phyloP scores from a whole-genome alignment of 2,797 vertebrate species.

The Coccyzus lansbergi region DNA sequence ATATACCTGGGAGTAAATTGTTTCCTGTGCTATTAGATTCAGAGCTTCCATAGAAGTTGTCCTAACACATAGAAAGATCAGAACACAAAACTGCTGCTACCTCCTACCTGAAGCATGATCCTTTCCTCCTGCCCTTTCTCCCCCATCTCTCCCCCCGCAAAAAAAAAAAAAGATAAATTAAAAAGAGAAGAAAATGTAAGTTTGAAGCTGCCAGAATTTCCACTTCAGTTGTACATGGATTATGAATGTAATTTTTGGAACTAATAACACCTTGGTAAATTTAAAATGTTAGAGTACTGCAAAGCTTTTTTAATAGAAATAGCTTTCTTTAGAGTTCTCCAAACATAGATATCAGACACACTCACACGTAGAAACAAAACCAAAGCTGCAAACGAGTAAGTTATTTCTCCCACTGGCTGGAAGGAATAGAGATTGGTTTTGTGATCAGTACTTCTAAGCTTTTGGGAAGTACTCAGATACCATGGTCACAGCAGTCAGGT shows the following conservation, averaged over 20 bases:
- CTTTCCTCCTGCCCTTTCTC: not conserved
- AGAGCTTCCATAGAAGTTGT: not conserved
- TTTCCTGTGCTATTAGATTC: not conserved
- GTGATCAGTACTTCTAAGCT: constrained; percentile 51
- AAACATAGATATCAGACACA: not conserved
- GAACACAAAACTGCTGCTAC: not conserved
- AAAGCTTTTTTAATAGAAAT: not conserved
- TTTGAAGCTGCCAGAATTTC: not conserved
- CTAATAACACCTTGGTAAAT: not conserved
- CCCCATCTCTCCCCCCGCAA: too few relatives aligned
- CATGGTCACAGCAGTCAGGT: constrained; percentile 39
- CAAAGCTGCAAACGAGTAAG: constrained; percentile 46
- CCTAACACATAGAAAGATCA: not conserved
- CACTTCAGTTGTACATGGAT: not conserved
- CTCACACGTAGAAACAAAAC: constrained; percentile 52
- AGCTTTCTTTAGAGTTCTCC: not conserved
- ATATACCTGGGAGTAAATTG: not conserved
- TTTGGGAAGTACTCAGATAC: constrained; percentile 39
- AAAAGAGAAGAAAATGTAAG: not conserved
- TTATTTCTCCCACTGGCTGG: constrained; percentile 18
- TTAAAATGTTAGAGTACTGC: not conserved
- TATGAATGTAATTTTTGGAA: not conserved
- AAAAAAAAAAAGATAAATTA: not conserved
- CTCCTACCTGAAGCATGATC: not conserved
- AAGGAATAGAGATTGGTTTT: constrained; percentile 31